Evolutionary conservation across 2,113 vertebrate species (phyloP), one percentile per base, ranked within the genome.

Genomic region (Pantherophis guttatus): DNA sequence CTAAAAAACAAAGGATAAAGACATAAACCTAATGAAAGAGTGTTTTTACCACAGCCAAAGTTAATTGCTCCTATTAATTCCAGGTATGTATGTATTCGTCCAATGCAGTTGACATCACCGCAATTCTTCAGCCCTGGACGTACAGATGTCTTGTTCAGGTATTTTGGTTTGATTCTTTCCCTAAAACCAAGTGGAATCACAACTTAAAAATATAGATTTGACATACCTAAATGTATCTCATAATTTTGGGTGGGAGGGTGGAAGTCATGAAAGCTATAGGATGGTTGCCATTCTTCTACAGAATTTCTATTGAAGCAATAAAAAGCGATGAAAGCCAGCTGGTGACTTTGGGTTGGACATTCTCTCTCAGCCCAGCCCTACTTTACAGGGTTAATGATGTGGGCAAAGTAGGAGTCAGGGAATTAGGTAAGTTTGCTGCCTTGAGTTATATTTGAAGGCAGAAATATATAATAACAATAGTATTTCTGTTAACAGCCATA

Each of bases 31-130:
- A 88, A 93, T 2, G 2, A 17, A 17, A 13, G 70, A 92, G 1
- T 3, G 0, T 29, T 95, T 93, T 98, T 98, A 99, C 99, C 99
- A 95, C 99, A 99, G 97, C 98, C 98, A 33, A 99, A 99, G 98
- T 99, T 99, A 96, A 99, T 99, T 3, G 99, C 99, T 93, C 99
- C 99, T 53, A 99, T 98, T 90, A 99, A 98, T 91, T 99, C 99
- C 97, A 99, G 95, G 97, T 99, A 99, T 0, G 99, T 99, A 98
- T 99, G 99, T 95, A 99, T 99, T 85, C 99, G 97, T 86, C 99
- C 99, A 53, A 99, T 99, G 96, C 99, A 99, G 98, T 99, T 99
- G 29, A 99, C 99, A 1, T 99, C 99, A 0, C 99, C 99, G 2
- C 99, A 99, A 97, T 99, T 99, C 98, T 99, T 99, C 75, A 99